Evolutionary conservation across 2,113 vertebrate genomes (phyloP), one percentile per base, ranked within the genome.

Genomic region (Phyllostomus hastatus): DNA sequence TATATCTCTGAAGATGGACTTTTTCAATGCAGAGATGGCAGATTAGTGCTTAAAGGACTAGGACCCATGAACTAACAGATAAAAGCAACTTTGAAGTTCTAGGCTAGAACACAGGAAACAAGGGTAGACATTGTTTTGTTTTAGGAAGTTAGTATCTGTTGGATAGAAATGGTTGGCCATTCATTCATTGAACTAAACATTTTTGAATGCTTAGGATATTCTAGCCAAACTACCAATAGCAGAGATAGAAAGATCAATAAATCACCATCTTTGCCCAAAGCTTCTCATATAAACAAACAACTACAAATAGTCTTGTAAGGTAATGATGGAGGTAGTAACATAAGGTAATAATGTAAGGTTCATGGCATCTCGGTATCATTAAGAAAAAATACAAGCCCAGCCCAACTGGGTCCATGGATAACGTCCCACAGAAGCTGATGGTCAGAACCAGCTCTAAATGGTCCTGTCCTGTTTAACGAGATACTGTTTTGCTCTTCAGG

Each of bases 141-240:
- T 0, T 15, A 86, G 81, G 92, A n/a, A 92, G 10, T 6, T 4
- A 12, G 38, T 50, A 41, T n/a, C 15, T 70, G 46, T 91, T 35
- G 0, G 0, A 11, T 33, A 52, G 46, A 95, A 95, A 85, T 1
- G 7, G 33, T 83, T 61, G 57, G 12, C 0, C 12, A 28, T 54
- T 69, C 31, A 15, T 70, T 86, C 35, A 43, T 19, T 48, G 43
- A 76, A 70, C 11, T 22, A 59, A 82, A 88, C 3, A 15, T 59
- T 61, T 90, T 72, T 61, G 50, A 69, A 43, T 28, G 2, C 33
- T 91, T 41, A 33, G 28, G 35, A 52, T 19, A 10, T 52, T 75
- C 38, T 24, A 69, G 46, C 15, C 16, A 33, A 12, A 12, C 5
- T 43, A 33, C 4, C 8, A 79, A 28, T 20, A 61, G 35, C 16